Percentiles rank a stretch among this genome's conserved stretches.
Evolutionary conservation across 1,140 invertebrate species (phyloP).

Genomic region (Dryas iulia): DNA sequence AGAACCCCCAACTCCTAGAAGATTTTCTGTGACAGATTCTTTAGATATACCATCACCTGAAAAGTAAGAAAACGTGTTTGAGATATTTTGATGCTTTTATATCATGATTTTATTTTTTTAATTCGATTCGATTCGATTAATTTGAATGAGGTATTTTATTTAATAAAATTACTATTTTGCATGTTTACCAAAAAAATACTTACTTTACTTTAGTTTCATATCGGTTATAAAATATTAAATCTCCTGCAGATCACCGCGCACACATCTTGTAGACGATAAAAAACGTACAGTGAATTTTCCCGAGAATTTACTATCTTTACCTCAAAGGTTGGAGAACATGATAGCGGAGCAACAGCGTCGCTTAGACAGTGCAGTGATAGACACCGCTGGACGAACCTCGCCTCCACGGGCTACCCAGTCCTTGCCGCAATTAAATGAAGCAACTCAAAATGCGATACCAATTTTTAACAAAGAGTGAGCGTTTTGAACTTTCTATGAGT

Average conservation of each 20-base stretch:
- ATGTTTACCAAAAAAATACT: too few species aligned
- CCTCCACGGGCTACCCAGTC: slow-evolving; percentile 47
- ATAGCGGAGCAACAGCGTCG: slow-evolving; percentile 58
- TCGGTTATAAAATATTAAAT: background rate
- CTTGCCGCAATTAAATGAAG: slow-evolving; percentile 46
- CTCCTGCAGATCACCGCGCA: slow-evolving; percentile 37
- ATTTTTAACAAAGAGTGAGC: slow-evolving; percentile 26
- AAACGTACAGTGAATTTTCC: slow-evolving; percentile 62
- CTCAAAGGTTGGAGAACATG: slow-evolving; percentile 58
- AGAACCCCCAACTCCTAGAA: background rate
- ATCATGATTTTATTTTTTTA: too few species aligned
- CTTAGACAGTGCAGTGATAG: slow-evolving; percentile 47
- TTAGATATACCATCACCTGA: slow-evolving; percentile 38
- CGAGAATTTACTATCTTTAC: slow-evolving; percentile 51
- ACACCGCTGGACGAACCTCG: slow-evolving; percentile 42
- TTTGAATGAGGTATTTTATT: too few species aligned
- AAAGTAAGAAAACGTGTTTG: slow-evolving; percentile 30
- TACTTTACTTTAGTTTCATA: background rate
- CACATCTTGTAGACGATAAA: slow-evolving; percentile 41
- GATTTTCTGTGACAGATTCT: slow-evolving; percentile 35
- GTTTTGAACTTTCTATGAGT: background rate
- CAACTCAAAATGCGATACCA: slow-evolving; percentile 16
- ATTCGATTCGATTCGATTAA: too few species aligned
- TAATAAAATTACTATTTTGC: too few species aligned
- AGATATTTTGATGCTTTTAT: too few species aligned